Base-by-base conservation (phyloP, 1,140 invertebrate species). In the Paralvinella palmiformis region DNA sequence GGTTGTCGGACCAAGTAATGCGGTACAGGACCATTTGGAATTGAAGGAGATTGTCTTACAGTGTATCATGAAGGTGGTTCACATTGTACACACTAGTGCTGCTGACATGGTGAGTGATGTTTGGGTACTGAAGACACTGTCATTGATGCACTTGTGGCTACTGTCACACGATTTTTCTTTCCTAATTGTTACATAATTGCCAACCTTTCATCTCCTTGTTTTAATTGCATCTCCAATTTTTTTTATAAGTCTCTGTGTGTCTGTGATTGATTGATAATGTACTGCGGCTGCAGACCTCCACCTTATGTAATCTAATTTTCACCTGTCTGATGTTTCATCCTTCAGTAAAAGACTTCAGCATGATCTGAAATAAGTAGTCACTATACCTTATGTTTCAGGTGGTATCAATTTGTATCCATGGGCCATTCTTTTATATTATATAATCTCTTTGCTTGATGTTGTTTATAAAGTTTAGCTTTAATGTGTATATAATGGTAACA, bases 51-150 rank as follows among this genome's bases (percentile, higher is more conserved):
- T 81, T 4, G 82, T 83, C n/a, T 73, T 86, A 17, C 81, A 83
- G 65, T 85, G 85, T 71, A 83, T 85, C 63, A 78, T 82, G 7
- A 72, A 81, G n/a, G 85, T 86, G 83, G 78, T 85, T 20, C 81
- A 84, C 67, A 81, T 85, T 31, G 75, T 86, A 57, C 81, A 85
- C 63, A 79, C 77, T 67, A 83, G 81, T 71, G 83, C 82, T 75
- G 83, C 84, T 36, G 85, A 86, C 78, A 83, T 86, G 82, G 85
- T 86, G 68, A 74, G 72, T n/a, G 41, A 56, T 59, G n/a, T 24
- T 53, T 22, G 13, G 10, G 13, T 27, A 13, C 22, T n/a, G n/a
- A n/a, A n/a, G 15, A 10, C 50, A 53, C 24, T 53, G 50, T 22
- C 7, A 22, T 7, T 13, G 13, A 22, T 7, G 24, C 15, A 7